These are phyloP conservation scores for Andrena praecox DNA, from an alignment of 2,888 invertebrate species.

Conservation along the genomic window DNA sequence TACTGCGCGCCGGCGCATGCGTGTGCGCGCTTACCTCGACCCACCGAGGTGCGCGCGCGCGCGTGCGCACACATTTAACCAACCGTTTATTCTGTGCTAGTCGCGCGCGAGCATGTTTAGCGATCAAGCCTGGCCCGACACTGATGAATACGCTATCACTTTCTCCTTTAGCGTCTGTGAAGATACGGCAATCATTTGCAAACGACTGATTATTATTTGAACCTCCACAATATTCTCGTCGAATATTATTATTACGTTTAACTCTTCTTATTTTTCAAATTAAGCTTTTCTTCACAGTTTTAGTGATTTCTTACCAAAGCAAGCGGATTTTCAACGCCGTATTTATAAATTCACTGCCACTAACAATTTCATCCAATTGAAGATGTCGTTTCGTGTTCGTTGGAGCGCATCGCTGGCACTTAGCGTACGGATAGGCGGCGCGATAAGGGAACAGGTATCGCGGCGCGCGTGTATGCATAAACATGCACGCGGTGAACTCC, in stretches of 20 bases:
- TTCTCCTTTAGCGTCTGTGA: conserved; percentile 25
- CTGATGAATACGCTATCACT: conserved; percentile 28
- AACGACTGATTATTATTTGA: background rate
- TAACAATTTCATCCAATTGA: background rate
- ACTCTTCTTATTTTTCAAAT: too few species aligned
- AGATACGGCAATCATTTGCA: background rate
- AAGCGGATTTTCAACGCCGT: background rate
- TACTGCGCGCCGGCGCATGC: conserved; percentile 47
- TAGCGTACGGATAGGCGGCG: conserved; percentile 12
- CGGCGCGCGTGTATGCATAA: conserved; percentile 53
- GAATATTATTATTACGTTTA: too few species aligned
- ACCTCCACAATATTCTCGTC: too few species aligned
- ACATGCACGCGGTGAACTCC: conserved; percentile 42
- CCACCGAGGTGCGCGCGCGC: background rate
- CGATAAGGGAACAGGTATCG: conserved; percentile 27
- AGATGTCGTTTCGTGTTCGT: background rate
- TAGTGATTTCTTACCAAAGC: too few species aligned
- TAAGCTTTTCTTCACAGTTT: too few species aligned
- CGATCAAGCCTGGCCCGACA: conserved; percentile 1
- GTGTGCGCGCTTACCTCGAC: background rate
- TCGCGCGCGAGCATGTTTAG: conserved; percentile 12
- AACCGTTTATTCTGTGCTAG: conserved; percentile 5
- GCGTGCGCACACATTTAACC: conserved; percentile 2
- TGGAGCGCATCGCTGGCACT: background rate
- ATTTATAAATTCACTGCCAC: background rate